Conservation (phyloP, 1,140 invertebrate genomes). For the Penaeus chinensis region DNA sequence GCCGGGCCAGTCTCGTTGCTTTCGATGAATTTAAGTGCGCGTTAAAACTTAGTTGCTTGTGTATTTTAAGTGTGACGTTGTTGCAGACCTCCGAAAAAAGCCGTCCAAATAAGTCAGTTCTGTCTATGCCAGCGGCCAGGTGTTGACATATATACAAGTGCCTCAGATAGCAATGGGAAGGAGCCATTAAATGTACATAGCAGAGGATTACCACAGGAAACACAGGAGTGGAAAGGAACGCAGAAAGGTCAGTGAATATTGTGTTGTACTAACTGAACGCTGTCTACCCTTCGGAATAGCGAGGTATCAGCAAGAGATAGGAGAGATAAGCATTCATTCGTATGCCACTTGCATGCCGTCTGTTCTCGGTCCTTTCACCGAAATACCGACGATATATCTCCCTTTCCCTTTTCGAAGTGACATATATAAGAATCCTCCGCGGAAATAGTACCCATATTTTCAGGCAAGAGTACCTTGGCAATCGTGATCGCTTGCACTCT, state of each 20-base stretch:
- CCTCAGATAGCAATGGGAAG: background rate
- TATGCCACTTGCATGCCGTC: too few relatives aligned
- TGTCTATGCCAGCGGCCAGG: slow-evolving; percentile 28
- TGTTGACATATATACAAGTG: slow-evolving; percentile 32
- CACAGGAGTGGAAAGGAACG: background rate
- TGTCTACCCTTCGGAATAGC: too few relatives aligned
- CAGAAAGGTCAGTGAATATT: background rate
- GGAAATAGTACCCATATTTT: too few relatives aligned
- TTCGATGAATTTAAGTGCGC: slow-evolving; percentile 24
- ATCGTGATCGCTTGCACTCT: too few relatives aligned
- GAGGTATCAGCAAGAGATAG: too few relatives aligned
- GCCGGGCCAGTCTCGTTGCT: background rate
- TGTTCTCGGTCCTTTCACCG: too few relatives aligned
- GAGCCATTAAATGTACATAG: background rate
- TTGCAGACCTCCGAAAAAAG: slow-evolving; percentile 4
- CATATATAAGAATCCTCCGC: too few relatives aligned
- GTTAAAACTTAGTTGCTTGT: slow-evolving; percentile 14
- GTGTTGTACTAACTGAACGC: too few relatives aligned
- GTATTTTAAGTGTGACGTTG: slow-evolving; percentile 38
- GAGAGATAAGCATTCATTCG: too few relatives aligned
- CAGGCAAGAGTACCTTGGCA: too few relatives aligned
- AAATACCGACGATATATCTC: too few relatives aligned
- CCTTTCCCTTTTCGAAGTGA: too few relatives aligned
- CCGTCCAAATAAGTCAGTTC: slow-evolving; percentile 25
- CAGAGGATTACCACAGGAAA: background rate